Conservation (phyloP, 2,113 vertebrate species). For the Gulo gulo region DNA sequence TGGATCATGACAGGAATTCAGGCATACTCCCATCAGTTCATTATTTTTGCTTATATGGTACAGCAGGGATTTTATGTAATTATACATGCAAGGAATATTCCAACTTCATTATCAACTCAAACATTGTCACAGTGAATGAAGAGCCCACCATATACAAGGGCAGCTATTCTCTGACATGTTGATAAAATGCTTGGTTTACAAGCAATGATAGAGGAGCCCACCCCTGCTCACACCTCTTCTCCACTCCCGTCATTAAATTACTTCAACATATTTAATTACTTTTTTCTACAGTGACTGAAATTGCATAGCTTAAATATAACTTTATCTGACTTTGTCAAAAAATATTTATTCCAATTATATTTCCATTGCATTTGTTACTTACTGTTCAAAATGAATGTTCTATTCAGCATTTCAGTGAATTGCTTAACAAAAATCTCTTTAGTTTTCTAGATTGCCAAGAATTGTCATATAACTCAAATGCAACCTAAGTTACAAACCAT, state of each 20-base stretch:
- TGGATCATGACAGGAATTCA: not conserved
- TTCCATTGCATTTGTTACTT: not conserved
- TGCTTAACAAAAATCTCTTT: not conserved
- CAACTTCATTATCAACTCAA: constrained; percentile 58
- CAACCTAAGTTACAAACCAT: not conserved
- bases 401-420: not conserved
- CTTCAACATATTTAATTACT: not conserved
- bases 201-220: not conserved
- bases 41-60: constrained; percentile 62
- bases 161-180: constrained; percentile 60
- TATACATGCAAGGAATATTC: constrained; percentile 55
- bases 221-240: not conserved
- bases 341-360: not conserved
- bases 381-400: not conserved
- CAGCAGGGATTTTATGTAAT: constrained; percentile 69
- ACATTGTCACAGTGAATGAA: constrained; percentile 29
- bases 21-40: constrained; percentile 28
- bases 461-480: constrained; percentile 5
- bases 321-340: constrained; percentile 43
- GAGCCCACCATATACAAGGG: not conserved
- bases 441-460: not conserved
- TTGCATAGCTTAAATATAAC: not conserved
- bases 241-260: constrained; percentile 28
- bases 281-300: constrained; percentile 41
- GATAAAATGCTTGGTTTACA: constrained; percentile 60